Evolutionary conservation across 2,113 vertebrate species (phyloP).

Genomic region (Oryzias melastigma): DNA sequence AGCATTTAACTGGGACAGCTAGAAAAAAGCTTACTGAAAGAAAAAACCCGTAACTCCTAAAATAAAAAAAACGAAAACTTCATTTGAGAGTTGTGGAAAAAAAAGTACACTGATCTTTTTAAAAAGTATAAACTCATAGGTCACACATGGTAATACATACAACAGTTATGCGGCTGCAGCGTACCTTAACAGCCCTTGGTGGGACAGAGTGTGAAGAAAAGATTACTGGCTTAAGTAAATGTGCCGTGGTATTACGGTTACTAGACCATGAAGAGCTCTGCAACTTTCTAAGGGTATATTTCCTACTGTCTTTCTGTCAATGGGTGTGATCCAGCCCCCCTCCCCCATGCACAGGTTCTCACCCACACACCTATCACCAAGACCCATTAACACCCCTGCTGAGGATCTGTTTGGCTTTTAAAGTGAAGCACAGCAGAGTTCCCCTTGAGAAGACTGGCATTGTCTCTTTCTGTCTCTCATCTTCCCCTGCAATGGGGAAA

Average conservation of each 20-base stretch:
- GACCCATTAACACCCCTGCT: slow-evolving; percentile 59
- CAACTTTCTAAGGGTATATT: slow-evolving; percentile 50
- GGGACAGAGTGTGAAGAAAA: slow-evolving; percentile 22
- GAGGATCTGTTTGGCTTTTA: slow-evolving; percentile 59
- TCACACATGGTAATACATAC: slow-evolving; percentile 30
- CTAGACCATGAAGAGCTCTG: slow-evolving; percentile 45
- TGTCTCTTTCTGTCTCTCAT: slow-evolving; percentile 14
- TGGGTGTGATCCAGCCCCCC: background rate
- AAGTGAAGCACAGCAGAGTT: slow-evolving; percentile 31
- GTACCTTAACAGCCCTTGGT: background rate
- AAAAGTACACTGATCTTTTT: slow-evolving; percentile 43
- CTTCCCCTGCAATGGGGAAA: slow-evolving; percentile 8
- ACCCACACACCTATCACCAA: slow-evolving; percentile 51
- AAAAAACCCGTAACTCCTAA: slow-evolving; percentile 7
- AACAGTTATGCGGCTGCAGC: slow-evolving; percentile 24
- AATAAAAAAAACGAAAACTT: slow-evolving; percentile 64
- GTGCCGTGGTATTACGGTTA: slow-evolving; percentile 40
- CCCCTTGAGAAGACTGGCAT: slow-evolving; percentile 29
- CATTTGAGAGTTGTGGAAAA: slow-evolving; percentile 66
- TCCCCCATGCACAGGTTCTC: slow-evolving; percentile 7
- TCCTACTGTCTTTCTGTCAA: slow-evolving; percentile 10
- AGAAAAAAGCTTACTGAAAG: too few species aligned
- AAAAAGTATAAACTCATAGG: slow-evolving; percentile 36
- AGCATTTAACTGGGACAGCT: too few species aligned
- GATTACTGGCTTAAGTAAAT: slow-evolving; percentile 53